Conservation (phyloP, 2,888 invertebrate genomes). For the Saturnia pavonia region DNA sequence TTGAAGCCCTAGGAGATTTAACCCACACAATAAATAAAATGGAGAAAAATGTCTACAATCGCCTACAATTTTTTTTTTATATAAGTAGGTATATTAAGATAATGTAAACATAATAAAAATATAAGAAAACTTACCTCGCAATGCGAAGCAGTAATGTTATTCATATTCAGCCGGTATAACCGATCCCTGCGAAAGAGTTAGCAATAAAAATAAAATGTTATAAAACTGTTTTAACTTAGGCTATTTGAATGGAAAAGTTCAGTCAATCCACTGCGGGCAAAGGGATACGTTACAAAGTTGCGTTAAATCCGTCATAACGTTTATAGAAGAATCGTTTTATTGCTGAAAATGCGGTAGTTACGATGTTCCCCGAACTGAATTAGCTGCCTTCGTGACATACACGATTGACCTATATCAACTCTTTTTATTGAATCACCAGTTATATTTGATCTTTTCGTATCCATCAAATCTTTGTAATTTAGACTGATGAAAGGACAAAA, state of each 20-base stretch:
- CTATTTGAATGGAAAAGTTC: constrained; percentile 51
- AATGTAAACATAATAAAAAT: constrained; percentile 21
- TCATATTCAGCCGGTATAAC: constrained; percentile 90
- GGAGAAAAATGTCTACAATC: too few relatives aligned
- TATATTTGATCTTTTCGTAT: constrained; percentile 40
- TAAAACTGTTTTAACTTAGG: constrained; percentile 50
- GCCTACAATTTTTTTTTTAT: too few relatives aligned
- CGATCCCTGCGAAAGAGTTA: constrained; percentile 89
- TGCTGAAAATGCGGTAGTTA: constrained; percentile 59
- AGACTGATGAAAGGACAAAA: constrained; percentile 25
- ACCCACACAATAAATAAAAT: too few relatives aligned
- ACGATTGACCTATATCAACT: constrained; percentile 64
- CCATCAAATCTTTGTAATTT: constrained; percentile 29
- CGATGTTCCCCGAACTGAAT: constrained; percentile 50
- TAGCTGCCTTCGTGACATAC: constrained; percentile 63
- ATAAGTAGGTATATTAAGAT: background rate
- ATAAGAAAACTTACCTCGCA: constrained; percentile 84
- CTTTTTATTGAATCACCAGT: constrained; percentile 52
- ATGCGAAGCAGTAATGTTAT: constrained; percentile 92
- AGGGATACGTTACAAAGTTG: constrained; percentile 55
- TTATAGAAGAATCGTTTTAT: constrained; percentile 69
- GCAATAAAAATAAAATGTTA: constrained; percentile 43
- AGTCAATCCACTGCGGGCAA: constrained; percentile 42
- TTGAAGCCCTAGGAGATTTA: too few relatives aligned
- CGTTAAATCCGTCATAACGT: constrained; percentile 58